Conservation (phyloP, 2,888 invertebrate species). For the Tachina fera region DNA sequence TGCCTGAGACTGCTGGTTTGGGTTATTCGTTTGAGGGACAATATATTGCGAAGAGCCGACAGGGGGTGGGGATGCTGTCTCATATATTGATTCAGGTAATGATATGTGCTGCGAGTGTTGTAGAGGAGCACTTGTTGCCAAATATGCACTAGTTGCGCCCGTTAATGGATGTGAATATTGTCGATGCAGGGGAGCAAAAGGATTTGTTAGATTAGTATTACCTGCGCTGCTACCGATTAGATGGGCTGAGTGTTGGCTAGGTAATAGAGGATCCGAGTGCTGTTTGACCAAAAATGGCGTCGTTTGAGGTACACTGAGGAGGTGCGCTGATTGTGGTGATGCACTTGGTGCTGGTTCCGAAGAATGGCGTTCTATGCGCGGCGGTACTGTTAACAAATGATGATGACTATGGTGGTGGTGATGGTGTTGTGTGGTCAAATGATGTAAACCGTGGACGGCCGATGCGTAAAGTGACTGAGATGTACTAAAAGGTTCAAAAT, state of each 20-base stretch:
- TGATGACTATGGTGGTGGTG: conserved; percentile 74
- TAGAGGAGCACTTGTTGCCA: conserved; percentile 73
- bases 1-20: conserved; percentile 38
- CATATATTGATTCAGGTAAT: conserved; percentile 81
- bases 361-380: conserved; percentile 85
- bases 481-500: conserved; percentile 79
- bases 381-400: conserved; percentile 83
- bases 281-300: conserved; percentile 86
- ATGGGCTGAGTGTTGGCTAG: conserved; percentile 84
- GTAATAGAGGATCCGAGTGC: conserved; percentile 87
- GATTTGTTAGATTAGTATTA: conserved; percentile 74
- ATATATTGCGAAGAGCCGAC: conserved; percentile 80
- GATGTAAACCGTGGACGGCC: conserved; percentile 68
- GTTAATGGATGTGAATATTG: conserved; percentile 84
- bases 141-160: conserved; percentile 71
- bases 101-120: conserved; percentile 82
- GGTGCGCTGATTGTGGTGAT: conserved; percentile 84
- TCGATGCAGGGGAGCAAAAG: conserved; percentile 82
- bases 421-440: conserved; percentile 69
- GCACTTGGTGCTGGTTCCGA: conserved; percentile 85
- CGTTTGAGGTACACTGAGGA: conserved; percentile 85
- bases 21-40: conserved; percentile 75
- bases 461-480: conserved; percentile 74
- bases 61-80: conserved; percentile 79
- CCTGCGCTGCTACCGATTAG: conserved; percentile 76